Evolutionary conservation across 2,888 invertebrate species (phyloP).

Genomic region (Aphodius granarius): DNA sequence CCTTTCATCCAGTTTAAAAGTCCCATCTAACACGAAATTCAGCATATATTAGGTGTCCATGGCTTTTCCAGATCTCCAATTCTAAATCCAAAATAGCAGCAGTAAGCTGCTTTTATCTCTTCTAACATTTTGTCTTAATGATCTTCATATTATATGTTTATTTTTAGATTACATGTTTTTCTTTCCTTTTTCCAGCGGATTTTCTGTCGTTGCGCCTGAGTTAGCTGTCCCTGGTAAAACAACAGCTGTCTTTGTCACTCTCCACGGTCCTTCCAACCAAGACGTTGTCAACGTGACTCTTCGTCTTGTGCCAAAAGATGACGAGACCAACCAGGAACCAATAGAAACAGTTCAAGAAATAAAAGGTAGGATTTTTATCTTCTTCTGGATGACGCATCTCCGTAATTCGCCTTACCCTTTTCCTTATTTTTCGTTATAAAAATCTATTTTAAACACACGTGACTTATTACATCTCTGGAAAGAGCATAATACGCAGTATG

Average conservation of each 20-base stretch:
- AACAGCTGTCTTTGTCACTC: constrained; percentile 65
- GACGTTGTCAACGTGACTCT: constrained; percentile 64
- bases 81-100: too few relatives aligned
- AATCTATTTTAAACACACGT: too few relatives aligned
- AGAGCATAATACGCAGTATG: background rate
- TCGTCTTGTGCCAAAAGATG: constrained; percentile 49
- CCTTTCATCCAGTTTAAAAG: too few relatives aligned
- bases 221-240: constrained; percentile 68
- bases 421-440: background rate
- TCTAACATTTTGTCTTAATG: too few relatives aligned
- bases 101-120: too few relatives aligned
- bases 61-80: too few relatives aligned
- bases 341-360: constrained; percentile 50
- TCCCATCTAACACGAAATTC: too few relatives aligned
- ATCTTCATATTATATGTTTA: background rate
- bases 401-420: background rate
- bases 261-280: constrained; percentile 57
- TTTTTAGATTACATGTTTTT: background rate
- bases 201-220: constrained; percentile 68
- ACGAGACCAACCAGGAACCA: constrained; percentile 37
- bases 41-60: too few relatives aligned
- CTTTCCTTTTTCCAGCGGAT: constrained; percentile 57
- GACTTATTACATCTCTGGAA: too few relatives aligned
- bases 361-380: constrained; percentile 41
- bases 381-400: background rate